These are phyloP conservation scores for Antheraea assamensis DNA, from an alignment of 2,888 invertebrate genomes.

Conservation along the genomic window DNA sequence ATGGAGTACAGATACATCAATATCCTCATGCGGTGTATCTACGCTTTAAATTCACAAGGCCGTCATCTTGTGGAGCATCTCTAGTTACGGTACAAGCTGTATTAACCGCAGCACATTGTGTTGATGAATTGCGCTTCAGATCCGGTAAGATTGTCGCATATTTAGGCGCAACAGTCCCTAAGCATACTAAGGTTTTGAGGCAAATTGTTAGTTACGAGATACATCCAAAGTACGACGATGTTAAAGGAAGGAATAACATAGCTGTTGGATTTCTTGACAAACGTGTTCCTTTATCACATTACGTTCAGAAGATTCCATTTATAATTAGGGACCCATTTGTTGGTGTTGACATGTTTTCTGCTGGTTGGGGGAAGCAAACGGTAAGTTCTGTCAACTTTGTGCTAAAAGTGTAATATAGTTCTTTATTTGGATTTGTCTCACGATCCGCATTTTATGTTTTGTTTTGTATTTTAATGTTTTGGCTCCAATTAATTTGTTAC, in stretches of 20 bases:
- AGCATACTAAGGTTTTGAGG: slow-evolving; percentile 19
- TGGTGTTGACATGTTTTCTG: slow-evolving; percentile 25
- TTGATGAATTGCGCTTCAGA: slow-evolving; percentile 26
- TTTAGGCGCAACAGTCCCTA: slow-evolving; percentile 28
- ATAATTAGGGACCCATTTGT: slow-evolving; percentile 13
- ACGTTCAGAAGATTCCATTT: slow-evolving; percentile 28
- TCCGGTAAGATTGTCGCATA: slow-evolving; percentile 28
- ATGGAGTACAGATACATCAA: slow-evolving; percentile 24
- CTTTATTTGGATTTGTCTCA: too few relatives aligned
- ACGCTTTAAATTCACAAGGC: slow-evolving; percentile 25
- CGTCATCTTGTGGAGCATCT: slow-evolving; percentile 33
- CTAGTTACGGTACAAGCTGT: slow-evolving; percentile 32
- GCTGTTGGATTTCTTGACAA: slow-evolving; percentile 23
- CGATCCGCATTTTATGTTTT: neutral
- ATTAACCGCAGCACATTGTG: slow-evolving; percentile 37
- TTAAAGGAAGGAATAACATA: slow-evolving; percentile 18
- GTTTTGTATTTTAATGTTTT: too few relatives aligned
- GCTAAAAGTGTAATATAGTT: neutral
- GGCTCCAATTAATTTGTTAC: too few relatives aligned
- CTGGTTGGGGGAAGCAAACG: slow-evolving; percentile 32
- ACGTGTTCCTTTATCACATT: slow-evolving; percentile 19
- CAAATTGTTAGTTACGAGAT: slow-evolving; percentile 15
- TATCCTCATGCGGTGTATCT: slow-evolving; percentile 30
- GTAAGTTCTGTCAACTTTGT: slow-evolving; percentile 22
- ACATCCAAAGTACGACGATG: slow-evolving; percentile 19